Evolutionary conservation across 2,113 vertebrate species (phyloP).

Genomic region (Stegostoma tigrinum): DNA sequence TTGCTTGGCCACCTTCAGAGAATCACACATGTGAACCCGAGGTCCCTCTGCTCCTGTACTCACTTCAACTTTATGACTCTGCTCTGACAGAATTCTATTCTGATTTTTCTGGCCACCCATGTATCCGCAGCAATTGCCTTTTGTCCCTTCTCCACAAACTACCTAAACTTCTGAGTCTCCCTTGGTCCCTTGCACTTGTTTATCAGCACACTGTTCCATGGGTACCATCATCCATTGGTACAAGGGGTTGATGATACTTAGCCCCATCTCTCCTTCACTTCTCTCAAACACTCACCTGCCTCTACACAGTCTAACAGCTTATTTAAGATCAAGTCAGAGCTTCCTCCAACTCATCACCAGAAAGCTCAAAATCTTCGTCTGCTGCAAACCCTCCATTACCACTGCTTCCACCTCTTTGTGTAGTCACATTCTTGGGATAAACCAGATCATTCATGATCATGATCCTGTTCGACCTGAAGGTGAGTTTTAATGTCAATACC

Average conservation of each 20-base stretch:
- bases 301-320: background rate
- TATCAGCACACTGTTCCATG: background rate
- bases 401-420: background rate
- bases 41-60: no score
- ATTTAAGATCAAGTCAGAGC: background rate
- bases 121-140: background rate
- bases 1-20: no score
- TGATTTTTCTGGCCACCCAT: background rate
- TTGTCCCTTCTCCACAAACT: background rate
- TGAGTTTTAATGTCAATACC: background rate
- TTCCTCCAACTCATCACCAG: background rate
- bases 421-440: background rate
- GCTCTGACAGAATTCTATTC: background rate
- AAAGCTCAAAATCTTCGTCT: background rate
- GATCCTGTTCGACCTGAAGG: background rate
- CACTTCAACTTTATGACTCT: background rate
- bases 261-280: background rate
- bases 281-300: background rate
- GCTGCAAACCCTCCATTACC: background rate
- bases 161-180: background rate
- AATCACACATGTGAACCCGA: no score
- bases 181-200: background rate
- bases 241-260: background rate
- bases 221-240: background rate
- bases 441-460: background rate